Evolutionary conservation across 1,140 invertebrate genomes (phyloP), one percentile per base, ranked within the genome.

Genomic region (Rhopalosiphum padi): DNA sequence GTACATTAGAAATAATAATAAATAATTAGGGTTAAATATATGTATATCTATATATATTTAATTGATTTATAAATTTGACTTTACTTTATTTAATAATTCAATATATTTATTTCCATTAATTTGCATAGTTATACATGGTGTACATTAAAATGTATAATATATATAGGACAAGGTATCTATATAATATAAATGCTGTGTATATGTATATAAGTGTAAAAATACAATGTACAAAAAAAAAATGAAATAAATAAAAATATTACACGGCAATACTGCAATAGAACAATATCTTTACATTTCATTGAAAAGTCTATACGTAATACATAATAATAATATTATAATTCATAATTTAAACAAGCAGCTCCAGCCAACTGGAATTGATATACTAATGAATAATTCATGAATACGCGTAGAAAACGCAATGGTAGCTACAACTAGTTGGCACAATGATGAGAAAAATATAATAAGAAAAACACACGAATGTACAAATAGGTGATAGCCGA

Each of bases 321-420:
- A 53, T 89, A 89, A 87, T 87, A 87, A 87, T 48, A 51, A 51
- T 35, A 89, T 89, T 43, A 30, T 51, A 89, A 89, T 89, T 89
- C 23, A 37, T 77, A 77, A 77, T 77, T 77, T 77, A 89, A 35
- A 37, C 41, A 37, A 37, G 48, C 22, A 37, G 21, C 87, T 89
- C 48, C 87, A 53, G 48, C 48, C 48, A 30, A 89, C 46, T 89
- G 87, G 87, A 89, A 89, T 89, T 89, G 48, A 53, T 53, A n/a
- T 30, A 37, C 30, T 48, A 11, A 53, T 89, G 25, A 89, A 89
- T 89, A 53, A 89, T 53, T 89, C 23, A 89, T 89, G 87, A 89
- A 89, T n/a, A 6, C n/a, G 23, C 41, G 30, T 87, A 87, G 86
- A 87, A n/a, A 87, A 89, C 48, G 30, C 22, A 48, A 51, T n/a